Base-by-base conservation (phyloP, 1,140 invertebrate species). In the Anastrepha obliqua region DNA sequence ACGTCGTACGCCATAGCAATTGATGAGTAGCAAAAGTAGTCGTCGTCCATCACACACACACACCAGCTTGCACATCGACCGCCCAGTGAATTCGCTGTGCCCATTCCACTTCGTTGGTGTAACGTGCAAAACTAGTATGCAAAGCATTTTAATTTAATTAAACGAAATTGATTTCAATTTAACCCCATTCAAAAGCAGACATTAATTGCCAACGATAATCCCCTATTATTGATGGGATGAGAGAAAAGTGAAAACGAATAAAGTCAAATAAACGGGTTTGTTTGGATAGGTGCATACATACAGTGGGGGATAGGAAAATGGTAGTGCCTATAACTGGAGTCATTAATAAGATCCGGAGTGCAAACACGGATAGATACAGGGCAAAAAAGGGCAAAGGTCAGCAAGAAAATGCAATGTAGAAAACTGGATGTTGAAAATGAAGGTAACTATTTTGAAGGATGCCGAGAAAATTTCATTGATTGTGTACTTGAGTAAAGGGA, bases 121-220 rank as follows among this genome's bases (percentile, higher is more conserved):
- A 81, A 81, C 74, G 74, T 58, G 74, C 74, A 58, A 81, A 67
- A 81, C 47, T 81, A 55, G 47, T 81, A 81, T 81, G 74, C 74
- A 81, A 81, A 81, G 47, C 47, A 81, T 81, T 81, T 81, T 81
- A 81, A 81, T 81, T 81, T 81, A 81, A 81, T 81, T 81, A 81
- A 81, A 81, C 44, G 74, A 81, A 81, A 81, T 81, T 81, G 74
- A 81, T 81, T 81, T 81, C 74, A 81, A 81, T 81, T 81, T 81
- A 81, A 81, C 74, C 74, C 74, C 74, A 81, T 81, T 81, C 74
- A 81, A 81, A 55, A 81, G 74, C 47, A 81, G 74, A 81, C 74
- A 81, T 81, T 81, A 81, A 81, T 81, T 81, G 74, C 47, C 74
- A 81, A 51, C 74, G 74, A 81, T 81, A 81, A 81, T 55, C 74